Evolutionary conservation across 2,888 invertebrate species (phyloP), one percentile per base, ranked within the genome.

Genomic region (Agrochola lychnidis): DNA sequence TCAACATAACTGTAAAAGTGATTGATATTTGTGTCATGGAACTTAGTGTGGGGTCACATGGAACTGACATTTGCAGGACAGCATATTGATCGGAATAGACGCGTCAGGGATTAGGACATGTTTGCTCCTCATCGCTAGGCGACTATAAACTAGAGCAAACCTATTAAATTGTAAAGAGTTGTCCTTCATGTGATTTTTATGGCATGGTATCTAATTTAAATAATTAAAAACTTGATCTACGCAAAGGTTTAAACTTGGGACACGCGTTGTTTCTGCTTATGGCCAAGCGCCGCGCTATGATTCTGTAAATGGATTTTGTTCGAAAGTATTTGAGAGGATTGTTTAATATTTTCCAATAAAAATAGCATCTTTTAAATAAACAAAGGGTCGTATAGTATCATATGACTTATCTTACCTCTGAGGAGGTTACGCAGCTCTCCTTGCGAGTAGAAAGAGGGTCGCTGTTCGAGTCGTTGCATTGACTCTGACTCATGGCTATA

Each of bases 41-140:
- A 68, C 10, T 5, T 16, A 63, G 25, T 42, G 30, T 53, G 59
- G 48, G 40, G 72, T 68, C 45, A 45, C 57, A 66, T 61, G 53
- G 70, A 63, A 57, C 72, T 87, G 84, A 84, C 87, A 85, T 86
- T 84, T 86, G 73, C 63, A 78, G 84, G 87, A 87, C 84, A 88
- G 70, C 70, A 87, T 91, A 94, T 94, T 91, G 93, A 94, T 94
- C 91, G 91, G 81, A 86, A 90, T 88, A 90, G 83, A 70, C 76
- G 72, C 76, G 73, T 87, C 80, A 89, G 85, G 88, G 91, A 91
- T 92, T 90, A 90, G 91, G 89, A 92, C 88, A 87, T 94, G 93
- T 95, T 95, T 94, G 93, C 79, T 81, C 81, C 72, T 77, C 84
- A 93, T 95, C 92, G 93, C 95, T 94, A 93, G 91, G 94, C 95